Evolutionary conservation across 2,113 vertebrate genomes (phyloP).

Genomic region (Dendrocopos noguchii): DNA sequence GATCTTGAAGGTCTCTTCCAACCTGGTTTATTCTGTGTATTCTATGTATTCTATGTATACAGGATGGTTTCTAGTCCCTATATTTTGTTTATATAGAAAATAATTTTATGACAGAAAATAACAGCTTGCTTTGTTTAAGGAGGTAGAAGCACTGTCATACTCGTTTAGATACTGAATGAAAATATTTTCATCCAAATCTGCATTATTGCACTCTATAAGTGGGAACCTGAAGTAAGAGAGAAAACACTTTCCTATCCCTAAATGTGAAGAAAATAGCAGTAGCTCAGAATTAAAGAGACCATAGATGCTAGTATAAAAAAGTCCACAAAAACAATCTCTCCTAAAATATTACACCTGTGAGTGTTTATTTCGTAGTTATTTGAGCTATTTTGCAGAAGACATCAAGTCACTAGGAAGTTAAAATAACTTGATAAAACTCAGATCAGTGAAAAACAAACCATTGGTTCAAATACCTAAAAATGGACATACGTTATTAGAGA

Average conservation of each 20-base stretch:
- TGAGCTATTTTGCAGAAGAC: background rate
- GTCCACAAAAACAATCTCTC: background rate
- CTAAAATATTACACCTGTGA: background rate
- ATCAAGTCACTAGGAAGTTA: background rate
- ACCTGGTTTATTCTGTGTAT: too few species aligned
- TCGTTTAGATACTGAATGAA: background rate
- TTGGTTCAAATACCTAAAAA: background rate
- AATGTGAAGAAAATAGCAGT: background rate
- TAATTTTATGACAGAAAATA: background rate
- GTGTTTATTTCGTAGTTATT: background rate
- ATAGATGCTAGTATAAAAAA: background rate
- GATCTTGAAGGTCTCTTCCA: too few species aligned
- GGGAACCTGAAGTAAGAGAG: background rate
- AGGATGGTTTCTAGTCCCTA: background rate
- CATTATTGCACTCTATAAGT: background rate
- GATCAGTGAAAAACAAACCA: background rate
- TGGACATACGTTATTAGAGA: background rate
- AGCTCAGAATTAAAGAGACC: background rate
- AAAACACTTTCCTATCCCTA: background rate
- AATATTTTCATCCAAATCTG: background rate
- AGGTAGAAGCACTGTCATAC: background rate
- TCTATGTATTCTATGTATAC: too few species aligned
- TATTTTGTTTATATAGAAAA: background rate
- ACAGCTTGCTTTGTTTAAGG: background rate
- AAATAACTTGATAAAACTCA: background rate